phyloP scores from a whole-genome alignment of 1,140 invertebrate species.

The Ostrea denselamellosa region DNA sequence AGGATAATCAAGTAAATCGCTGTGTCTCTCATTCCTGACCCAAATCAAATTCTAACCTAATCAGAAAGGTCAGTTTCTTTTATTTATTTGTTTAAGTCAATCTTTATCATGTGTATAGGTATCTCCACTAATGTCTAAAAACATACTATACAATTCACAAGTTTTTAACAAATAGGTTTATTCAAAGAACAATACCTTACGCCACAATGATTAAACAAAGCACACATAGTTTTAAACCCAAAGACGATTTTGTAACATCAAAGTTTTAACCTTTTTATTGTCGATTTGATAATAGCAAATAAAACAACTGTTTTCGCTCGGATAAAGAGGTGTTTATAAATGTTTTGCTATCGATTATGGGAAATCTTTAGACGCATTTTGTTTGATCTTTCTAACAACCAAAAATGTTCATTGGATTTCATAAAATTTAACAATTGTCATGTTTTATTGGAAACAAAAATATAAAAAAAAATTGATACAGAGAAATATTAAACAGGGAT shows the following conservation, averaged over 20 bases:
- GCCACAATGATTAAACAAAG: neutral
- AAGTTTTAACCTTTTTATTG: constrained; percentile 22
- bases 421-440: constrained; percentile 13
- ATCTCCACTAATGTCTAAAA: neutral
- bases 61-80: neutral
- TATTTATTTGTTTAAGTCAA: neutral
- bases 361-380: constrained; percentile 4
- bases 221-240: neutral
- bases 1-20: neutral
- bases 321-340: constrained; percentile 31
- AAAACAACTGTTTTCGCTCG: constrained; percentile 25
- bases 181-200: neutral
- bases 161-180: neutral
- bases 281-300: constrained; percentile 36
- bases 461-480: neutral
- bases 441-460: neutral
- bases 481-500: neutral
- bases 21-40: neutral
- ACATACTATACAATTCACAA: neutral
- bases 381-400: constrained; percentile 37
- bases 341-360: constrained; percentile 37
- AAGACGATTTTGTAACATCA: constrained; percentile 15
- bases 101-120: neutral
- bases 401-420: constrained; percentile 1
- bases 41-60: neutral